Conservation (phyloP, 2,113 vertebrate species). For the Urocynchramus pylzowi region DNA sequence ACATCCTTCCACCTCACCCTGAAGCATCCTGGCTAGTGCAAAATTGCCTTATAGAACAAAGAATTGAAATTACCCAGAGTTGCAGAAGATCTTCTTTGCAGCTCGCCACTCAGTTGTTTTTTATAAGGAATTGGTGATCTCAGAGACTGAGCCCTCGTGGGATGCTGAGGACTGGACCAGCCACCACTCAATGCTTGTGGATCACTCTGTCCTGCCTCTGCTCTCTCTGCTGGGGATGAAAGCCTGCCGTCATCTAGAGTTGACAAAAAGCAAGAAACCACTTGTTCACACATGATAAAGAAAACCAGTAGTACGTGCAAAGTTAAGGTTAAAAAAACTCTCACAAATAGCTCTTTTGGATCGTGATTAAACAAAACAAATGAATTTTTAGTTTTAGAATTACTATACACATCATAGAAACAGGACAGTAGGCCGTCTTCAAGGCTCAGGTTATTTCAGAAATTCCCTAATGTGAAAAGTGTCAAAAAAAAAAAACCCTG, state of each 20-base stretch:
- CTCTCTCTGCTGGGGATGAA: slow-evolving; percentile 74
- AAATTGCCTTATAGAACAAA: background rate
- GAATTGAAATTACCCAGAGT: slow-evolving; percentile 77
- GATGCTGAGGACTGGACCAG: slow-evolving; percentile 86
- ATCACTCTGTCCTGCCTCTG: slow-evolving; percentile 75
- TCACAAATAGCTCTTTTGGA: background rate
- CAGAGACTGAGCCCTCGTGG: slow-evolving; percentile 72
- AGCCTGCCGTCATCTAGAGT: slow-evolving; percentile 77
- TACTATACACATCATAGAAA: background rate
- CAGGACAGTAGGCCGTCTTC: background rate
- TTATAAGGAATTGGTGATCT: slow-evolving; percentile 76
- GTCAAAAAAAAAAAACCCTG: background rate
- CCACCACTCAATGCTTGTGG: slow-evolving; percentile 72
- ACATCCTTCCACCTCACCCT: background rate
- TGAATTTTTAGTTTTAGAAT: background rate
- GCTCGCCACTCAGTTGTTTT: slow-evolving; percentile 80
- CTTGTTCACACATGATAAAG: background rate
- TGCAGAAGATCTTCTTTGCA: slow-evolving; percentile 82
- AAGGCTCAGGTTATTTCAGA: background rate
- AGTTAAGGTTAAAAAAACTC: background rate
- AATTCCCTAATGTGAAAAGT: background rate
- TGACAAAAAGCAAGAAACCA: slow-evolving; percentile 30
- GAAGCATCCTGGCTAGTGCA: background rate
- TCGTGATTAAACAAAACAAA: background rate
- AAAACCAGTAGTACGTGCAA: background rate